A percentile compares a stretch with the other conserved stretches of the same genome.
Evolutionary conservation across 2,888 invertebrate genomes (phyloP).

Genomic region (Hoplodrina ambigua): DNA sequence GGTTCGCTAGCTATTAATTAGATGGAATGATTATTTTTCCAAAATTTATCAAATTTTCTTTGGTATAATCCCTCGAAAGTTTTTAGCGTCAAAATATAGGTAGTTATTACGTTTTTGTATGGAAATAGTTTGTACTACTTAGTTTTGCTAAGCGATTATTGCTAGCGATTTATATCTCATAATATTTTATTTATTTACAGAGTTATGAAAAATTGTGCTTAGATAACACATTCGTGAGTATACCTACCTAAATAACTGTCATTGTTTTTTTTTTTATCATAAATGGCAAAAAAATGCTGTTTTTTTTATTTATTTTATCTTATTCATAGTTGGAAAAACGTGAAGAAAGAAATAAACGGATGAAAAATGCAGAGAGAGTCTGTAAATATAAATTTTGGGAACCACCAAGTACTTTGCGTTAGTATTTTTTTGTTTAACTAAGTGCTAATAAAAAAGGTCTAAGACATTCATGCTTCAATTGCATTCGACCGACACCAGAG

Average conservation of each 20-base stretch:
- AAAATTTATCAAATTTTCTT: too few relatives aligned
- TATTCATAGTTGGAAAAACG: constrained; percentile 77
- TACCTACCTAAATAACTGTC: not conserved
- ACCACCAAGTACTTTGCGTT: constrained; percentile 82
- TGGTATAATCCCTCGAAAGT: too few relatives aligned
- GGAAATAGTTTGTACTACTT: not conserved
- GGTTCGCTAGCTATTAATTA: too few relatives aligned
- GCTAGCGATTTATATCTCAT: too few relatives aligned
- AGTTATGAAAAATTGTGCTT: constrained; percentile 77
- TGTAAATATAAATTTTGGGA: constrained; percentile 86
- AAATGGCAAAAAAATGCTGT: not conserved
- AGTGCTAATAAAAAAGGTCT: too few relatives aligned
- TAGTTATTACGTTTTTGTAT: too few relatives aligned
- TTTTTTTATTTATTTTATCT: constrained; percentile 1
- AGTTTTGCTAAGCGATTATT: not conserved
- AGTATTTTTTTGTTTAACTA: constrained; percentile 57
- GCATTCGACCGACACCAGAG: too few relatives aligned
- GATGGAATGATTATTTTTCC: too few relatives aligned
- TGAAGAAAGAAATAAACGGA: constrained; percentile 78
- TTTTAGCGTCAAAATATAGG: too few relatives aligned
- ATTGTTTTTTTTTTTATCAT: not conserved
- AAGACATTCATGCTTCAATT: too few relatives aligned
- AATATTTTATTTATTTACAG: constrained; percentile 66
- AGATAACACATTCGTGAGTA: constrained; percentile 77
- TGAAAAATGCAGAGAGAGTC: constrained; percentile 70